Base-by-base conservation (phyloP, 2,797 vertebrate species). In the Taenioides sp. region DNA sequence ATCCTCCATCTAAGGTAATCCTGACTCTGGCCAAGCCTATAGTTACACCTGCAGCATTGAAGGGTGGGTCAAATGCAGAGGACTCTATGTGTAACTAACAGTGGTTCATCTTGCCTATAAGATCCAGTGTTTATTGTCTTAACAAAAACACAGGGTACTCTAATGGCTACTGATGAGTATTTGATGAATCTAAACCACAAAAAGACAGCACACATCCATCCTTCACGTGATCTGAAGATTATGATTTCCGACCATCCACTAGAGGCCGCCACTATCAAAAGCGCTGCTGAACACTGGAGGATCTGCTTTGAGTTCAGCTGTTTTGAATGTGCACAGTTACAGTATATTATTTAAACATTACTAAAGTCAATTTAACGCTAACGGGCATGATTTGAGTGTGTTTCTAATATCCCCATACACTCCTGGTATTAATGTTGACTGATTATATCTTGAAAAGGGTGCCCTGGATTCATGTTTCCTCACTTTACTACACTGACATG, bases 261-360 rank as follows among this genome's bases (percentile, higher is more conserved):
- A 87, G 91, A 91, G 91, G 84, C 80, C 77, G 25, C 84, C 79
- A 23, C 71, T 71, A 75, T 74, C 74, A 64, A 63, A 64, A 65
- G 47, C n/a, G 65, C 83, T 76, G 17, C 18, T 14, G 11, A n/a
- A 27, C 62, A 61, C 72, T 68, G 27, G 43, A 16, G 12, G 34
- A 75, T 71, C 71, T 80, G 76, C 71, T 86, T 75, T 75, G 60
- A 31, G 65, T 79, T 71, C 70, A 71, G 75, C 47, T 72, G 65
- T 69, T 68, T 55, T 70, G 31, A 14, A 82, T 67, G 64, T 34
- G 57, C 34, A 69, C 67, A 11, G 54, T 77, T 64, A 55, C 50
- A 67, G 65, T 55, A 31, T 28, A 50, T 64, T 70, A 70, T 77
- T 76, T 31, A 73, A 80, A 81, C 50, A 63, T 67, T 52, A 66